Conservation (phyloP, 2,113 vertebrate species). For the Apteryx mantelli region DNA sequence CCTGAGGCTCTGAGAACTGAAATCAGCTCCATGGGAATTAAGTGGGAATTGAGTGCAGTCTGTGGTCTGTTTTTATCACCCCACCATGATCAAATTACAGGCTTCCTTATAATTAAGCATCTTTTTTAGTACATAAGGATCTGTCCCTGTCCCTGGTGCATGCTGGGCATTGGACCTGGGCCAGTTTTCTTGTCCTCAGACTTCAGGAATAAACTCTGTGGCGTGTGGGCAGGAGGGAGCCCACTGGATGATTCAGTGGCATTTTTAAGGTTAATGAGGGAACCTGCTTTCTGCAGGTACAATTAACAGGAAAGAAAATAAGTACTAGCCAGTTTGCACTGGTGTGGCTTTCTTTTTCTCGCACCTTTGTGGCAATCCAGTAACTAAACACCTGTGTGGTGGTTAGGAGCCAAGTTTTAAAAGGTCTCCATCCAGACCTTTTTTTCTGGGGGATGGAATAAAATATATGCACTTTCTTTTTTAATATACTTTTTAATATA, state of each 20-base stretch:
- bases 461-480: not conserved
- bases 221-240: not conserved
- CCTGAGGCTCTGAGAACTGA: not conserved
- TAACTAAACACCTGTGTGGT: not conserved
- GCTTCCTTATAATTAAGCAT: not conserved
- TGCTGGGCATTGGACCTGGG: not conserved
- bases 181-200: not conserved
- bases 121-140: not conserved
- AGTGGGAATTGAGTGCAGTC: not conserved
- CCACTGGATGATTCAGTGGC: not conserved
- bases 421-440: not conserved
- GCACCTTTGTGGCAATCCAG: not conserved
- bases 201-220: not conserved
- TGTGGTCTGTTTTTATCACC: not conserved
- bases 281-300: not conserved
- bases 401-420: not conserved
- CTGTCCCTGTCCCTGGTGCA: not conserved
- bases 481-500: fast-evolving
- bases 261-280: not conserved
- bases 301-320: not conserved
- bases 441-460: not conserved
- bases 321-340: not conserved
- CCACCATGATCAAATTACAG: fast-evolving
- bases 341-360: not conserved
- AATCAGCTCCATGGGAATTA: fast-evolving